A percentile compares a stretch with the other conserved stretches of the same genome.
These are phyloP conservation scores for Laterallus jamaicensis DNA, from an alignment of 2,113 vertebrate genomes.

Conservation along the genomic window DNA sequence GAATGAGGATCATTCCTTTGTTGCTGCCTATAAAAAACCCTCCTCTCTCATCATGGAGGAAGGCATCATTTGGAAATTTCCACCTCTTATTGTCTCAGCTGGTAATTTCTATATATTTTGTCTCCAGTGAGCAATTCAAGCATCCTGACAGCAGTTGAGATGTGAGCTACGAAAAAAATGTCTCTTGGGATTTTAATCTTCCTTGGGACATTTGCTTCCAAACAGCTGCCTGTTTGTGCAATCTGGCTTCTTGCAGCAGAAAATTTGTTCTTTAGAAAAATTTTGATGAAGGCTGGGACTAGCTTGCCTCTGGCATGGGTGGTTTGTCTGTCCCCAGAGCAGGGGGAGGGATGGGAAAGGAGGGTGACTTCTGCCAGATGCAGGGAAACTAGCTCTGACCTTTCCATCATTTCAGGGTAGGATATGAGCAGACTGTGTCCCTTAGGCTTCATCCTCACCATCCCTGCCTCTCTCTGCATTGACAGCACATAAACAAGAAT, in stretches of 20 bases:
- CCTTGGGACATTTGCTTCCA: slow-evolving; percentile 32
- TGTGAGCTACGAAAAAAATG: not conserved
- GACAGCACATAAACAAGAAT: not conserved
- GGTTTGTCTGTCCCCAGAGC: slow-evolving; percentile 19
- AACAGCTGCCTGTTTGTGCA: slow-evolving; percentile 52
- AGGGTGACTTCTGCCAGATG: not conserved
- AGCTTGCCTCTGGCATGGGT: not conserved
- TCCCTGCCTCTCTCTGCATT: not conserved
- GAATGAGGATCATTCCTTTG: not conserved
- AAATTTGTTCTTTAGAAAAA: not conserved
- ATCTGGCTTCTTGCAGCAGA: slow-evolving; percentile 17
- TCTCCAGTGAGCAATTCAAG: not conserved
- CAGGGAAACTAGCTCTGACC: slow-evolving; percentile 8
- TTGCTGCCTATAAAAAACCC: not conserved
- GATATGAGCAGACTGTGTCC: not conserved
- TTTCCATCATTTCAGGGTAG: not conserved
- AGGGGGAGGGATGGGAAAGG: slow-evolving; percentile 47
- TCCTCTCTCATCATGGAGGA: not conserved
- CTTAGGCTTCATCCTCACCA: slow-evolving; percentile 9
- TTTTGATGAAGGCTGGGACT: slow-evolving; percentile 4
- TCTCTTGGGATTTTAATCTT: slow-evolving; percentile 41
- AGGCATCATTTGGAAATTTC: not conserved
- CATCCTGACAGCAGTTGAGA: not conserved
- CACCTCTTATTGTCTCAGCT: not conserved
- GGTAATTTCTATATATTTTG: not conserved